Percentiles rank a stretch among this genome's conserved stretches.
These are phyloP conservation scores for Monarcha castaneiventris DNA, from an alignment of 2,113 vertebrate species.

Conservation along the genomic window DNA sequence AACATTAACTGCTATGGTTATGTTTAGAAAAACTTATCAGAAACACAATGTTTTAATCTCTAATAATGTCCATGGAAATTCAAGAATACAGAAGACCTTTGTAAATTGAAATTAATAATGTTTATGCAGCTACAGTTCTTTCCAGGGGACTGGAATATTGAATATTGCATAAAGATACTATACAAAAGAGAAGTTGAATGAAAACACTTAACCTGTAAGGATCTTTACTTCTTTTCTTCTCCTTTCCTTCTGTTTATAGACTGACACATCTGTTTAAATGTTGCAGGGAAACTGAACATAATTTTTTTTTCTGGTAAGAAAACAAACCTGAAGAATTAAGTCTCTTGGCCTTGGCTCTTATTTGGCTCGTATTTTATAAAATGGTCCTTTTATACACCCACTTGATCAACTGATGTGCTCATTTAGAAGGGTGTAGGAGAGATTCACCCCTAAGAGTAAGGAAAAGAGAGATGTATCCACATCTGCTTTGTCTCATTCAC, in stretches of 20 bases:
- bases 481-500: slow-evolving; percentile 56
- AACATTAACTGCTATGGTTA: background rate
- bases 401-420: background rate
- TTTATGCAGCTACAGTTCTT: background rate
- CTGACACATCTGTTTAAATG: background rate
- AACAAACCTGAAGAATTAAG: background rate
- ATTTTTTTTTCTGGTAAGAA: background rate
- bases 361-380: background rate
- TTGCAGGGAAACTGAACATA: background rate
- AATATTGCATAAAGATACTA: background rate
- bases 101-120: background rate
- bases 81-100: background rate
- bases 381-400: background rate
- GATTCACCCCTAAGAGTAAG: background rate
- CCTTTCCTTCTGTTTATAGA: slow-evolving; percentile 1
- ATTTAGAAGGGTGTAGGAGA: background rate
- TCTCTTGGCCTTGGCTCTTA: background rate
- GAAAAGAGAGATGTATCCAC: background rate
- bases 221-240: background rate
- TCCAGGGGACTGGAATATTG: background rate
- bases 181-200: background rate
- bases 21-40: background rate
- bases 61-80: background rate
- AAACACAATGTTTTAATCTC: background rate
- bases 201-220: background rate